A percentile compares a stretch with the other conserved stretches of the same genome.
phyloP scores from a whole-genome alignment of 2,888 invertebrate genomes.

The Drosophila yooni region DNA sequence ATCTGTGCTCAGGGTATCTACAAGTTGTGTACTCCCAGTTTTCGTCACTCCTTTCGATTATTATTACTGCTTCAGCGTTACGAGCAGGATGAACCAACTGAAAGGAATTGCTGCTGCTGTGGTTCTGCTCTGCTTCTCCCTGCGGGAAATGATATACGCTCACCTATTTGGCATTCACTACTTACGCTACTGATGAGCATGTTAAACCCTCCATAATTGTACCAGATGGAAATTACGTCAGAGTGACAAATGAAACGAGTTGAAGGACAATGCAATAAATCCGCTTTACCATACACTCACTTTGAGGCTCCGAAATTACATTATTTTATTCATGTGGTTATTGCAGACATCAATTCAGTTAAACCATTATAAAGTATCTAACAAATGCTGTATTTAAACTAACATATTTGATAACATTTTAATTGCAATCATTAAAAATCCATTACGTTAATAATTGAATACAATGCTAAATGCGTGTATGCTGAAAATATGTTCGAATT shows the following conservation, averaged over 20 bases:
- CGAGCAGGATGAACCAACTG: constrained; percentile 14
- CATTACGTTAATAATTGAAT: not conserved
- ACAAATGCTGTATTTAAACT: not conserved
- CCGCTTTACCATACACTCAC: constrained; percentile 7
- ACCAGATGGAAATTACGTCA: constrained; percentile 13
- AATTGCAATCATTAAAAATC: not conserved
- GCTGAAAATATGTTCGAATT: not conserved
- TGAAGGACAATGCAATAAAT: constrained; percentile 21
- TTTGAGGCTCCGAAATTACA: constrained; percentile 1
- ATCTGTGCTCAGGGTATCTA: not conserved
- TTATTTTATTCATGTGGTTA: constrained; percentile 6
- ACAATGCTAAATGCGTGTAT: too few species aligned
- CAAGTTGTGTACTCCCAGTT: not conserved
- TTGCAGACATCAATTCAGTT: not conserved
- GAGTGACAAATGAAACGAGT: constrained; percentile 15
- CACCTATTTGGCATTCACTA: constrained; percentile 38
- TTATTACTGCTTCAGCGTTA: constrained; percentile 30
- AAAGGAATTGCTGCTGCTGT: constrained; percentile 27
- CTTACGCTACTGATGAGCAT: not conserved
- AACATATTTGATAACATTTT: not conserved
- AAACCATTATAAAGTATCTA: not conserved
- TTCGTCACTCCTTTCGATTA: constrained; percentile 43
- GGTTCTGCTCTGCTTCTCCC: constrained; percentile 32
- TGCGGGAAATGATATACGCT: constrained; percentile 34
- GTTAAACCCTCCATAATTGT: constrained; percentile 23